phyloP scores from a whole-genome alignment of 2,797 vertebrate species.

The Enteromius treurensis region DNA sequence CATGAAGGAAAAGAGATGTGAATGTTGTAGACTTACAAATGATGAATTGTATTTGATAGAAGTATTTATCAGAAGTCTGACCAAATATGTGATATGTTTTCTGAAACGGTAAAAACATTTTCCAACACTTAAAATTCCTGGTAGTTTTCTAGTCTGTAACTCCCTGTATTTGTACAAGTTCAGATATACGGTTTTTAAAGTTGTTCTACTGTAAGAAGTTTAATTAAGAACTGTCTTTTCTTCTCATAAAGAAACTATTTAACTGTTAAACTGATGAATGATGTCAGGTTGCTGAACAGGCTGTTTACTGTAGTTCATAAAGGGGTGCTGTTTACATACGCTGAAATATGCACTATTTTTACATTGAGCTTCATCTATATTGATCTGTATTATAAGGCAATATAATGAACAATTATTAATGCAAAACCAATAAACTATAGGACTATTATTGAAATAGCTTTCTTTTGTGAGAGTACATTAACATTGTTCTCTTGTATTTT shows the following conservation, averaged over 20 bases:
- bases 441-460: neutral
- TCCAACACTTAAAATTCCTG: constrained; percentile 27
- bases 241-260: neutral
- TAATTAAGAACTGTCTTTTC: neutral
- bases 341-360: constrained; percentile 11
- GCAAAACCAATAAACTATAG: neutral
- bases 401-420: neutral
- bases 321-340: constrained; percentile 18
- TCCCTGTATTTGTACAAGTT: neutral
- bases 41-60: neutral
- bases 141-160: neutral
- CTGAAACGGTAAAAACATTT: neutral
- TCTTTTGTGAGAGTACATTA: neutral
- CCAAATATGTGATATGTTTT: constrained; percentile 8
- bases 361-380: neutral
- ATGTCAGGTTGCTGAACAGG: constrained; percentile 5
- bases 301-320: neutral
- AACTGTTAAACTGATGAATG: neutral
- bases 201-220: neutral
- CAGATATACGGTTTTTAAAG: neutral
- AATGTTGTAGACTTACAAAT: neutral
- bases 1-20: neutral
- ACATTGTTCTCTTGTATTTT: neutral
- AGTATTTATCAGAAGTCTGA: neutral
- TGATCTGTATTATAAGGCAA: neutral